phyloP scores from a whole-genome alignment of 2,888 invertebrate species.

The Plebejus melissa region DNA sequence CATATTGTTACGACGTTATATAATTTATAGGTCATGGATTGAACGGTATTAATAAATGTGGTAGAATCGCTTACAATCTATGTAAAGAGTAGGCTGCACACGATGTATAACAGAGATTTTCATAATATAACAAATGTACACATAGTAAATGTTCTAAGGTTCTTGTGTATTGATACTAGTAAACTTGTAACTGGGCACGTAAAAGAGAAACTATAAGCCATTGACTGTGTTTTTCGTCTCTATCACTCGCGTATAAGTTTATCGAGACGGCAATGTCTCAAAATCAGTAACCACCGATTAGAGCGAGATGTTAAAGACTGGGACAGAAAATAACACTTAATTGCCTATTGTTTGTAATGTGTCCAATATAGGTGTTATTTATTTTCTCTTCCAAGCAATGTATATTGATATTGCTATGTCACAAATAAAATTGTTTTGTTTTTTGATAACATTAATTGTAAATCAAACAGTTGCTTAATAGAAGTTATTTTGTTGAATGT shows the following conservation, averaged over 20 bases:
- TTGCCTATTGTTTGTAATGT: neutral
- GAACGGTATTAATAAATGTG: conserved; percentile 63
- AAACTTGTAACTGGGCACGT: conserved; percentile 24
- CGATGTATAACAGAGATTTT: conserved; percentile 51
- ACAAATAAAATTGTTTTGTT: conserved; percentile 35
- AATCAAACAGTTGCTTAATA: neutral
- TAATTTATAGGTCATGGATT: conserved; percentile 76
- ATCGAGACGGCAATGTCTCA: neutral
- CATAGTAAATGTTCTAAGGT: conserved; percentile 62
- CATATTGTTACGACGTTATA: conserved; percentile 79
- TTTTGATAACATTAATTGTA: conserved; percentile 19
- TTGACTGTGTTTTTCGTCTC: conserved; percentile 15
- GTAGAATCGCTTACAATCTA: conserved; percentile 64
- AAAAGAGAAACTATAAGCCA: neutral
- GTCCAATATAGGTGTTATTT: conserved; percentile 30
- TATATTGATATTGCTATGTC: conserved; percentile 36
- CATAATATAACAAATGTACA: conserved; percentile 62
- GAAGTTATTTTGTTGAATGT: neutral
- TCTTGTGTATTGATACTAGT: conserved; percentile 61
- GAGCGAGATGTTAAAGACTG: conserved; percentile 10
- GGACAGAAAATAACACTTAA: conserved; percentile 7
- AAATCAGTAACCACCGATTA: neutral
- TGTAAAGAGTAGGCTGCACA: conserved; percentile 67
- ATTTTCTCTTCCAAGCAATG: conserved; percentile 37
- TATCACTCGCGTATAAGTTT: neutral